A percentile compares a stretch with the other conserved stretches of the same genome.
phyloP scores from a whole-genome alignment of 2,888 invertebrate species.

The Eristalis intricaria region DNA sequence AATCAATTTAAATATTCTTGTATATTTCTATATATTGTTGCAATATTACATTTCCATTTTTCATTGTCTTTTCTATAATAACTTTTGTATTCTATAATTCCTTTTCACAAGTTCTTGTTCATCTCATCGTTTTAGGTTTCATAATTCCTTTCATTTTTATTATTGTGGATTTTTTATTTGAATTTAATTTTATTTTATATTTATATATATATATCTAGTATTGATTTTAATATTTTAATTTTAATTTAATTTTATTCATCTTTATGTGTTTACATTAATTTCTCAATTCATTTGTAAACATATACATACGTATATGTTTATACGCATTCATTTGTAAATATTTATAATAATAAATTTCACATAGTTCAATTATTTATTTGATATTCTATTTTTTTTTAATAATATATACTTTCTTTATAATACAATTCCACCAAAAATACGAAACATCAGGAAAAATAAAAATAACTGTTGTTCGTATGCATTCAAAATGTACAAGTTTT shows the following conservation, averaged over 20 bases:
- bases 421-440: constrained; percentile 24
- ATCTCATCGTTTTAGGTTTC: constrained; percentile 50
- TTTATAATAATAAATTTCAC: constrained; percentile 70
- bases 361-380: constrained; percentile 70
- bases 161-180: constrained; percentile 43
- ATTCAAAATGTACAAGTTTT: constrained; percentile 27
- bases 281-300: constrained; percentile 47
- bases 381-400: constrained; percentile 64
- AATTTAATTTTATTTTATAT: constrained; percentile 54
- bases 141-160: constrained; percentile 34
- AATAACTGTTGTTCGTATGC: constrained; percentile 2
- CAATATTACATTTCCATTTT: constrained; percentile 65
- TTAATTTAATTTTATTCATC: constrained; percentile 57
- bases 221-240: constrained; percentile 56
- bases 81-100: constrained; percentile 47
- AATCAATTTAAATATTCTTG: constrained; percentile 68
- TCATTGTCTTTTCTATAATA: constrained; percentile 70
- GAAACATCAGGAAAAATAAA: constrained; percentile 41
- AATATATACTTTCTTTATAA: constrained; percentile 53
- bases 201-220: constrained; percentile 56
- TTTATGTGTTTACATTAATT: constrained; percentile 45
- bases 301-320: constrained; percentile 32
- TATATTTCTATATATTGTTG: constrained; percentile 66
- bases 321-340: constrained; percentile 74
- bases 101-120: constrained; percentile 50